Percentiles rank a stretch among this genome's conserved stretches.
phyloP scores from a whole-genome alignment of 2,888 invertebrate genomes.

The Drosophila mettleri region DNA sequence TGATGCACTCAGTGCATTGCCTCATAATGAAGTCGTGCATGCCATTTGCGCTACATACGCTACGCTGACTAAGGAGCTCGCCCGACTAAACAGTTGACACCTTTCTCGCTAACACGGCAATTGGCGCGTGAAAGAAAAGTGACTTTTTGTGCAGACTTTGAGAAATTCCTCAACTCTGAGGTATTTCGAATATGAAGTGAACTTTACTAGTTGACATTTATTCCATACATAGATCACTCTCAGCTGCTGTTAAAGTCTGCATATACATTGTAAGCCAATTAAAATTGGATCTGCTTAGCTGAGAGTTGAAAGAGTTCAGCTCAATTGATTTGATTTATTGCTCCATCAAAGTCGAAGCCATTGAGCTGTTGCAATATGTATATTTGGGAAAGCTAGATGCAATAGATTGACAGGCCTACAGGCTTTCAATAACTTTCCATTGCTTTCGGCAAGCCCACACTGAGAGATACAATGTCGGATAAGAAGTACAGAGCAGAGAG shows the following conservation, averaged over 20 bases:
- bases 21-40: constrained; percentile 80
- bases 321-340: constrained; percentile 49
- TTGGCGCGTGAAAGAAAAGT: constrained; percentile 42
- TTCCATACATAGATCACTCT: background rate
- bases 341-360: constrained; percentile 26
- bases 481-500: constrained; percentile 69
- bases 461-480: constrained; percentile 71
- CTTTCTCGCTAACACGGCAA: constrained; percentile 52
- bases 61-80: constrained; percentile 62
- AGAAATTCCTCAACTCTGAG: background rate
- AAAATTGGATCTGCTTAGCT: constrained; percentile 12
- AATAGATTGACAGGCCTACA: constrained; percentile 59
- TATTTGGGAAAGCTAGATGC: constrained; percentile 52
- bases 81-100: constrained; percentile 61
- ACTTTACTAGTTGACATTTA: background rate
- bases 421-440: constrained; percentile 77
- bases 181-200: too few species aligned
- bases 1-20: constrained; percentile 70
- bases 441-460: constrained; percentile 73
- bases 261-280: constrained; percentile 14
- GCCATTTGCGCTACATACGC: constrained; percentile 55
- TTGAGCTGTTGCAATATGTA: constrained; percentile 48
- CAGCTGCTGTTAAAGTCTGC: background rate
- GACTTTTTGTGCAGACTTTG: background rate
- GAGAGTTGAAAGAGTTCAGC: constrained; percentile 11